Evolutionary conservation across 1,140 invertebrate genomes (phyloP).

Genomic region (Leptopilina clavipes): DNA sequence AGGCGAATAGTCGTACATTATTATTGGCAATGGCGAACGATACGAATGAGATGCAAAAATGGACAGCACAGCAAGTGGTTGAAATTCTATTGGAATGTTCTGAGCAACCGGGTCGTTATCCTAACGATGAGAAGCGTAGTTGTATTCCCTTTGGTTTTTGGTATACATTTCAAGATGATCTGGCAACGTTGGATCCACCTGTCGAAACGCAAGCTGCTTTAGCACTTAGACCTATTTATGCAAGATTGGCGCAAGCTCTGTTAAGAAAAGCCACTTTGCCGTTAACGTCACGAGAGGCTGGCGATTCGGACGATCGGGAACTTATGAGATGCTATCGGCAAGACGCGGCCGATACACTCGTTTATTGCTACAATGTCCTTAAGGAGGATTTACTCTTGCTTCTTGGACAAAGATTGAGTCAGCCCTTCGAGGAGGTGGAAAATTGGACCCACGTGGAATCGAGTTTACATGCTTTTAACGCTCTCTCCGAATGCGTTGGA

Average conservation of each 20-base stretch:
- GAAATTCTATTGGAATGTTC: constrained; percentile 84
- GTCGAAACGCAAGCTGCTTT: constrained; percentile 72
- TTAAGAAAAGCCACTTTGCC: constrained; percentile 81
- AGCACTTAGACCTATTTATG: constrained; percentile 80
- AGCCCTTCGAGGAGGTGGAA: constrained; percentile 56
- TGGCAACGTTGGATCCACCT: constrained; percentile 75
- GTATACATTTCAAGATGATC: constrained; percentile 90
- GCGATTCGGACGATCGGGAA: constrained; percentile 86
- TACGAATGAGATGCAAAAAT: constrained; percentile 64
- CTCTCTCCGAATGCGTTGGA: constrained; percentile 85
- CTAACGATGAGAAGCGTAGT: constrained; percentile 81
- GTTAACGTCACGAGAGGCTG: constrained; percentile 60
- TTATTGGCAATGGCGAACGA: constrained; percentile 66
- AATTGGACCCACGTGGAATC: constrained; percentile 84
- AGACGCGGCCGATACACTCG: constrained; percentile 91
- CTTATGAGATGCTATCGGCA: constrained; percentile 92
- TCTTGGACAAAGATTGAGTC: constrained; percentile 76
- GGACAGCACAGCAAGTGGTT: constrained; percentile 74
- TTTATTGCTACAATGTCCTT: constrained; percentile 89
- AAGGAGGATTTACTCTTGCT: constrained; percentile 81
- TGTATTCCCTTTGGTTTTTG: constrained; percentile 89
- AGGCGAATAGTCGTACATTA: constrained; percentile 63
- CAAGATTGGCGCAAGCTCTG: constrained; percentile 79
- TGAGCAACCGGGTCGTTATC: constrained; percentile 86
- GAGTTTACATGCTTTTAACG: constrained; percentile 87